phyloP scores from a whole-genome alignment of 2,888 invertebrate genomes.

The Spodoptera littoralis region DNA sequence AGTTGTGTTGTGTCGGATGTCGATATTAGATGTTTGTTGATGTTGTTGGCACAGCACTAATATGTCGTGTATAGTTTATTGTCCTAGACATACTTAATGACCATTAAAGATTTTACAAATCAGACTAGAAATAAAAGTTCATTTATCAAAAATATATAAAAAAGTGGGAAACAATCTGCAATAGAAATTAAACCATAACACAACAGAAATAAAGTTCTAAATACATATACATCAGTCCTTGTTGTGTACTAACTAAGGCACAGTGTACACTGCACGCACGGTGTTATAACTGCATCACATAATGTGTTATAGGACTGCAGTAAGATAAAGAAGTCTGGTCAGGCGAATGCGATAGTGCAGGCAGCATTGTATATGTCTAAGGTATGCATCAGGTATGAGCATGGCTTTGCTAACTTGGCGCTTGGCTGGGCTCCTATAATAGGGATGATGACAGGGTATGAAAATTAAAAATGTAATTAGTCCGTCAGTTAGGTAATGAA shows the following conservation, averaged over 20 bases:
- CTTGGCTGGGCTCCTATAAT: constrained; percentile 46
- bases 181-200: neutral
- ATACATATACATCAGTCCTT: constrained; percentile 9
- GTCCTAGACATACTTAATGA: neutral
- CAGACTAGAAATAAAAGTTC: neutral
- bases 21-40: constrained; percentile 43
- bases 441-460: too few species aligned
- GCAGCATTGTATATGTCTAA: constrained; percentile 91
- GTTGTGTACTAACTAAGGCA: constrained; percentile 39
- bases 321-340: constrained; percentile 89
- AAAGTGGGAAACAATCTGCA: neutral
- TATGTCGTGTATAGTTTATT: constrained; percentile 6
- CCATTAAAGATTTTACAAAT: neutral
- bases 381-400: constrained; percentile 83
- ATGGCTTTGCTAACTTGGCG: constrained; percentile 61
- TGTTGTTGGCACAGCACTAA: constrained; percentile 43
- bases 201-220: neutral
- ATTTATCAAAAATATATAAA: neutral
- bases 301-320: constrained; percentile 89
- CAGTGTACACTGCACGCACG: constrained; percentile 46
- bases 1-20: constrained; percentile 33
- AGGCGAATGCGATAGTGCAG: constrained; percentile 90
- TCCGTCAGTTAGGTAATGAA: too few species aligned
- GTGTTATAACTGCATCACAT: constrained; percentile 64
- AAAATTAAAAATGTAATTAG: too few species aligned